These are phyloP conservation scores for Loxodonta africana DNA, from an alignment of 2,113 vertebrate species.

Conservation along the genomic window DNA sequence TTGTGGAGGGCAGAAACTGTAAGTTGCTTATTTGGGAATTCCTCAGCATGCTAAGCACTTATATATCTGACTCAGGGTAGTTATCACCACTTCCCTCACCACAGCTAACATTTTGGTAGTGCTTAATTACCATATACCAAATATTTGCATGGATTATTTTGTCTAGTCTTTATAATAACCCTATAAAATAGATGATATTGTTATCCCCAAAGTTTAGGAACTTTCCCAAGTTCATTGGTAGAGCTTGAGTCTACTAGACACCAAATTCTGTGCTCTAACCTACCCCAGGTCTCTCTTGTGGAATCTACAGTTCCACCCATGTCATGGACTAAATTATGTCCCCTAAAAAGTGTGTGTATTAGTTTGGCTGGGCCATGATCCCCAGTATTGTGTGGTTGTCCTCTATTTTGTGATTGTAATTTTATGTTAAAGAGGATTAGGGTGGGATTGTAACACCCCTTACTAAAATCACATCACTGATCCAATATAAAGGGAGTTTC, in stretches of 20 bases:
- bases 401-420: no score
- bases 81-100: neutral
- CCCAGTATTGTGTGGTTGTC: no score
- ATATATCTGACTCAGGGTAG: neutral
- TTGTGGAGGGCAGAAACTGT: neutral
- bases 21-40: neutral
- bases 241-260: neutral
- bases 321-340: no score
- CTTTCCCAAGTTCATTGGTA: neutral
- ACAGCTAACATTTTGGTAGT: neutral
- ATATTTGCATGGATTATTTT: neutral
- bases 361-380: no score
- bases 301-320: neutral
- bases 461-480: no score
- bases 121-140: neutral
- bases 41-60: neutral
- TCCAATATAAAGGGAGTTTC: no score
- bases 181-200: neutral
- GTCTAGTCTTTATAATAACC: neutral
- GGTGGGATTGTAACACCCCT: no score
- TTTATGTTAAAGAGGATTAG: no score
- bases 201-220: neutral
- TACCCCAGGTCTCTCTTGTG: neutral
- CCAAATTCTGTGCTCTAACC: neutral
- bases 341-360: no score